Evolutionary conservation across 2,797 vertebrate genomes (phyloP).

Genomic region (Alca torda): DNA sequence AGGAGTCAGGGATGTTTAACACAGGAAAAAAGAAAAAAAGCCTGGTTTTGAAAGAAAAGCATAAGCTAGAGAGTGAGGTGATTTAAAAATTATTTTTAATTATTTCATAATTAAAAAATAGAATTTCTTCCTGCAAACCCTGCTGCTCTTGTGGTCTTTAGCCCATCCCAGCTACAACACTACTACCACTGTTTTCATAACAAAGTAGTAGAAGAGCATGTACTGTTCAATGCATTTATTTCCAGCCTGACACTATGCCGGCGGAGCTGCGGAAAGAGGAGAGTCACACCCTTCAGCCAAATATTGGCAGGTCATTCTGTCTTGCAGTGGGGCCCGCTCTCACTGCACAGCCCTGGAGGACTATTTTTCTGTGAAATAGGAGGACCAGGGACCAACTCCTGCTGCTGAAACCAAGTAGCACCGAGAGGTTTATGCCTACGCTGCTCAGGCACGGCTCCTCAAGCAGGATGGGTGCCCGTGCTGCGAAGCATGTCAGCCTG

Average conservation of each 20-base stretch:
- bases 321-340: rapidly evolving
- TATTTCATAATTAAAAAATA: neutral
- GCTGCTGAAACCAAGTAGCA: neutral
- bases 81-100: neutral
- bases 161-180: neutral
- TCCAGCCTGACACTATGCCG: neutral
- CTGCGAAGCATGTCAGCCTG: rapidly evolving
- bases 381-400: neutral
- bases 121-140: neutral
- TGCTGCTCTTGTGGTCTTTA: neutral
- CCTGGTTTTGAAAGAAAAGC: neutral
- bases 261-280: neutral
- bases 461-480: rapidly evolving
- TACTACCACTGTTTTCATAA: neutral
- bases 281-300: neutral
- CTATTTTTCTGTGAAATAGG: neutral
- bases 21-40: neutral
- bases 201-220: neutral
- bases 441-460: neutral
- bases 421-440: rapidly evolving
- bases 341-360: neutral
- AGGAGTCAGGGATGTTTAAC: neutral
- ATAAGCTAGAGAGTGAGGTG: neutral
- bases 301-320: neutral
- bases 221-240: neutral